Conservation (phyloP, 37 sponge, comb jelly and placozoan genomes). For the Cladorhizidae sp. region DNA sequence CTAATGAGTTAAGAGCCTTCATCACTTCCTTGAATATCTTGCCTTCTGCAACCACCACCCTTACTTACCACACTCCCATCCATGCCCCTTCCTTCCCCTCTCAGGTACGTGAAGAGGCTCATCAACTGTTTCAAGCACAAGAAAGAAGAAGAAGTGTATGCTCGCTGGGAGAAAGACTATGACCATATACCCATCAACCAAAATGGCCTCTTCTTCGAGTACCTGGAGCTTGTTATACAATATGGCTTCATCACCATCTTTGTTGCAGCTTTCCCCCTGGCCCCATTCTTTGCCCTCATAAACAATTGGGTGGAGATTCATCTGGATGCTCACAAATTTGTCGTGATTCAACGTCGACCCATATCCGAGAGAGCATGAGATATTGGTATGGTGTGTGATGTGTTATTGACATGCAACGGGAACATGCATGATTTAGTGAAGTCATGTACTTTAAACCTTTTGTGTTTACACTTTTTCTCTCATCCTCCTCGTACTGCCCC, state of each 20-base stretch:
- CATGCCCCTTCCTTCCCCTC: no score
- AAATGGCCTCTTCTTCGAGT: constrained; percentile 91
- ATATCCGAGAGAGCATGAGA: constrained; percentile 89
- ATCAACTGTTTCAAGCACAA: constrained; percentile 51
- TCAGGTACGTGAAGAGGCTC: constrained; percentile 56
- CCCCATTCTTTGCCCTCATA: constrained; percentile 94
- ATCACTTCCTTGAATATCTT: no score
- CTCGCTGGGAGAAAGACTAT: constrained; percentile 94
- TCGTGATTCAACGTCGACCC: constrained; percentile 70
- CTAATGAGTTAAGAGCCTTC: no score
- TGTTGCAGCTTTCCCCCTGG: constrained; percentile 96
- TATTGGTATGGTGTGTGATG: constrained; percentile 54
- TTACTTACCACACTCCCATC: background rate
- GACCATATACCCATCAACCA: constrained; percentile 69
- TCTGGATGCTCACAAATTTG: constrained; percentile 93
- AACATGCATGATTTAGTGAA: no score
- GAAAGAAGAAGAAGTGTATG: constrained; percentile 65
- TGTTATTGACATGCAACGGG: no score
- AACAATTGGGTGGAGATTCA: constrained; percentile 97
- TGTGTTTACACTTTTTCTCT: no score
- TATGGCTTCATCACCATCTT: constrained; percentile 97
- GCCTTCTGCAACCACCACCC: no score
- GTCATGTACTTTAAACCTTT: no score
- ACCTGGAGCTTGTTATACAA: constrained; percentile 97
- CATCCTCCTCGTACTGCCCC: no score